Conservation (phyloP, 2,113 vertebrate genomes). For the Cyanoderma ruficeps region DNA sequence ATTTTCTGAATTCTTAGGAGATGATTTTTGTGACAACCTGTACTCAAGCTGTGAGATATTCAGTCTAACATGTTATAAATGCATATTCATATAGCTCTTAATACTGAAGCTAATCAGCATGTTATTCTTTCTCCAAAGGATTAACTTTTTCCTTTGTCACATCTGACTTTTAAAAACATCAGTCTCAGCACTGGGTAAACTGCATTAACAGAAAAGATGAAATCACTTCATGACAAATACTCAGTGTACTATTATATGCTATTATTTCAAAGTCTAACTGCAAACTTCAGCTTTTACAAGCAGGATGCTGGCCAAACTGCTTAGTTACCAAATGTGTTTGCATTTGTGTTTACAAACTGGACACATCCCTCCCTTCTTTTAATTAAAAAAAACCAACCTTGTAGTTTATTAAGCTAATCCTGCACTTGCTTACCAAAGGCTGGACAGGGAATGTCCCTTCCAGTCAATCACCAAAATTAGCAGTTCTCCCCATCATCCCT, state of each 20-base stretch:
- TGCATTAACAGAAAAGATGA: slow-evolving; percentile 27
- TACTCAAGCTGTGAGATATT: background rate
- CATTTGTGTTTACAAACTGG: slow-evolving; percentile 59
- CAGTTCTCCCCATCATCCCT: background rate
- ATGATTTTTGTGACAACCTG: background rate
- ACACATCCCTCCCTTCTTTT: background rate
- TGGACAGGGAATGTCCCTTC: background rate
- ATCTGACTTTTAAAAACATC: slow-evolving; percentile 15
- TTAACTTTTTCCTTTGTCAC: background rate
- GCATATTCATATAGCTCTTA: background rate
- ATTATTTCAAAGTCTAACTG: slow-evolving; percentile 26
- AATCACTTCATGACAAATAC: slow-evolving; percentile 43
- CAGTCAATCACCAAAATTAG: background rate
- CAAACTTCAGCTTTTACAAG: slow-evolving; percentile 41
- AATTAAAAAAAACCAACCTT: background rate
- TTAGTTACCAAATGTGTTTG: slow-evolving; percentile 59
- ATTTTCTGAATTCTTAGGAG: slow-evolving; percentile 22
- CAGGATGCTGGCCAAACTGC: slow-evolving; percentile 17
- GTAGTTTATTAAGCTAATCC: background rate
- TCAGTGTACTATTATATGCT: background rate
- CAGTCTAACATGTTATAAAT: background rate
- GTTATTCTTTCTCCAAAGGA: background rate
- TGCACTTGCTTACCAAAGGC: background rate
- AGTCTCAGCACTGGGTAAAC: background rate
- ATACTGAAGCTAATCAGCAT: background rate